phyloP scores from a whole-genome alignment of 1,140 invertebrate species.

The Drosophila ercepeae region DNA sequence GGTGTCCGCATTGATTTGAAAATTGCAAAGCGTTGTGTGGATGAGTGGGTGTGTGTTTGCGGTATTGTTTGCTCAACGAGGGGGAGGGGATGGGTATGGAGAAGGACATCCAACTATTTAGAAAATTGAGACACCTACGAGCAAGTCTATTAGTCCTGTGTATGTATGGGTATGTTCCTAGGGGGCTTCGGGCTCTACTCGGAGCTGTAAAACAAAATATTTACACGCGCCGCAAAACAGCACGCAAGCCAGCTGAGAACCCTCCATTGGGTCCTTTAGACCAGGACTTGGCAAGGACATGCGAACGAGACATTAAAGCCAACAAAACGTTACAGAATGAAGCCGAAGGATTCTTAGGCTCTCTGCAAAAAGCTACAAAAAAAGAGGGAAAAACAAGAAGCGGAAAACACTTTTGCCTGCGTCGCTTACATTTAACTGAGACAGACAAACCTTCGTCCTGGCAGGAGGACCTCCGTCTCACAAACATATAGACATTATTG shows the following conservation, averaged over 20 bases:
- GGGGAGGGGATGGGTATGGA: not conserved
- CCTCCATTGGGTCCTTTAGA: conserved; percentile 19
- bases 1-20: conserved; percentile 61
- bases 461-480: conserved; percentile 14
- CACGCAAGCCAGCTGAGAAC: conserved; percentile 57
- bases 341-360: conserved; percentile 36
- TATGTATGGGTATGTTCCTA: conserved; percentile 5
- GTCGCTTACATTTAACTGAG: conserved; percentile 28
- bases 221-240: conserved; percentile 67
- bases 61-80: conserved; percentile 36
- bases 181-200: conserved; percentile 39
- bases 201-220: conserved; percentile 80
- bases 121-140: conserved; percentile 79
- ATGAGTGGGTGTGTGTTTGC: conserved; percentile 18
- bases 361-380: conserved; percentile 3
- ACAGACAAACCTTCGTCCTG: conserved; percentile 39
- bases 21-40: conserved; percentile 49
- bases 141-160: conserved; percentile 67
- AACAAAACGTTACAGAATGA: conserved; percentile 36
- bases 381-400: not conserved
- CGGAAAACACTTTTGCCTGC: conserved; percentile 30
- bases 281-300: conserved; percentile 55
- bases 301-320: conserved; percentile 79
- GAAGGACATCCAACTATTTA: conserved; percentile 64
- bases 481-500: conserved; percentile 1